Evolutionary conservation across 2,113 vertebrate genomes (phyloP).

Genomic region (Oryctolagus cuniculus): DNA sequence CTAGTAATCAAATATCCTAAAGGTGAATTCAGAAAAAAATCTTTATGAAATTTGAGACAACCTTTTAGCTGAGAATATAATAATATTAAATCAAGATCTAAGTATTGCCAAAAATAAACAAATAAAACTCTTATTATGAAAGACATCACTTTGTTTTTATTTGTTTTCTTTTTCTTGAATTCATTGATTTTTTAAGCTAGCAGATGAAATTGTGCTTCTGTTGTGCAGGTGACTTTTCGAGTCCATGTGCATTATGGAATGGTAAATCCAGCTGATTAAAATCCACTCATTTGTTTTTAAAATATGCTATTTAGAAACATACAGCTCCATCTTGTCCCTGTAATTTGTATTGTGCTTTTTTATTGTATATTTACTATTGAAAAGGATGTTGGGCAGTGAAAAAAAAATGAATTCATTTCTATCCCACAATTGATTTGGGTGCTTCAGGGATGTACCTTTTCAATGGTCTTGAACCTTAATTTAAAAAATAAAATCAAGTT

Average conservation of each 20-base stretch:
- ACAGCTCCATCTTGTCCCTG: neutral
- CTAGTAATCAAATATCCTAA: constrained; percentile 65
- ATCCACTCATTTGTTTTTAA: neutral
- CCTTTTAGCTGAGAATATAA: constrained; percentile 59
- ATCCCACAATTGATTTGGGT: neutral
- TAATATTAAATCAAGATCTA: constrained; percentile 56
- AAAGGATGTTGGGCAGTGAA: neutral
- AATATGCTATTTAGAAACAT: constrained; percentile 64
- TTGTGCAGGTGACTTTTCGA: neutral
- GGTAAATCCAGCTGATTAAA: neutral
- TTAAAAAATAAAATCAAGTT: neutral
- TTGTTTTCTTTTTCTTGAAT: neutral
- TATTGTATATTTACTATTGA: constrained; percentile 54
- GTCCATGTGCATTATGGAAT: neutral
- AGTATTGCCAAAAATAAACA: constrained; percentile 30
- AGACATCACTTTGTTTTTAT: constrained; percentile 56
- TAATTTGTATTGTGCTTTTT: constrained; percentile 42
- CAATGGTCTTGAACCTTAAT: constrained; percentile 49
- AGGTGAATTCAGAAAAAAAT: constrained; percentile 50
- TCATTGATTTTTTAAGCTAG: neutral
- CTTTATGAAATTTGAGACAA: constrained; percentile 65
- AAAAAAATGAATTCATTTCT: constrained; percentile 25
- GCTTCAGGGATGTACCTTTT: constrained; percentile 4
- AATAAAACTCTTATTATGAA: neutral
- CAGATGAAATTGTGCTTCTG: neutral